These are phyloP conservation scores for Stenichneumon culpator DNA, from an alignment of 2,888 invertebrate genomes.

Conservation along the genomic window DNA sequence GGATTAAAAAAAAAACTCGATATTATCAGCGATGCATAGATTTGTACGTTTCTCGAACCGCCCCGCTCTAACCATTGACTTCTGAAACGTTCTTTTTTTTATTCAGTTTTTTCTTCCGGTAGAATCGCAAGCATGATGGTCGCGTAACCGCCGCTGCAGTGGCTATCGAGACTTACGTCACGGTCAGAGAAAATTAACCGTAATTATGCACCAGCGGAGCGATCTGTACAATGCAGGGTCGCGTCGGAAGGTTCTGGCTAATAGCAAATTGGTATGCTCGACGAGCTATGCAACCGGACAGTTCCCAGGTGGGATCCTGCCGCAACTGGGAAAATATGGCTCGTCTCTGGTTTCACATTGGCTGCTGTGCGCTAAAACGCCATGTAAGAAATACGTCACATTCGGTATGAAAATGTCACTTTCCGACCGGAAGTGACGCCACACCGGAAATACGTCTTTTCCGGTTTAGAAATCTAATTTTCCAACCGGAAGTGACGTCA, in stretches of 20 bases:
- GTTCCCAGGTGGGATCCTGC: not conserved
- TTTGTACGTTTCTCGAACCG: conserved; percentile 10
- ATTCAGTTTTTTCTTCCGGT: not conserved
- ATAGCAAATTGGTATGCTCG: conserved; percentile 57
- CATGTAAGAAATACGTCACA: no score
- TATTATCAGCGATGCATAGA: conserved; percentile 5
- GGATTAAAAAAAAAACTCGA: not conserved
- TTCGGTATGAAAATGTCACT: no score
- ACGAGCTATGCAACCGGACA: conserved; percentile 47
- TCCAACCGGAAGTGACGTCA: no score
- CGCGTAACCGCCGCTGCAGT: not conserved
- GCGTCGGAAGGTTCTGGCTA: conserved; percentile 32
- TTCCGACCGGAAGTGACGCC: no score
- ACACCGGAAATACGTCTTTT: no score
- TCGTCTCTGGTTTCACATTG: no score
- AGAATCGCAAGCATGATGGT: not conserved
- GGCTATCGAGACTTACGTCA: conserved; percentile 53
- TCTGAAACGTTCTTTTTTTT: not conserved
- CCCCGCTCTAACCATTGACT: conserved; percentile 3
- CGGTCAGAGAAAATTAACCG: conserved; percentile 57
- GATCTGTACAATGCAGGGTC: conserved; percentile 60
- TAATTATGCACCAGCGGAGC: conserved; percentile 62
- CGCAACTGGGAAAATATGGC: not conserved
- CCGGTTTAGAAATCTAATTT: no score
- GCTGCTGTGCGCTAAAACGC: no score